Percentiles rank a stretch among this genome's conserved stretches.
These are phyloP conservation scores for Synaphobranchus kaupii DNA, from an alignment of 2,797 vertebrate genomes.

Conservation along the genomic window DNA sequence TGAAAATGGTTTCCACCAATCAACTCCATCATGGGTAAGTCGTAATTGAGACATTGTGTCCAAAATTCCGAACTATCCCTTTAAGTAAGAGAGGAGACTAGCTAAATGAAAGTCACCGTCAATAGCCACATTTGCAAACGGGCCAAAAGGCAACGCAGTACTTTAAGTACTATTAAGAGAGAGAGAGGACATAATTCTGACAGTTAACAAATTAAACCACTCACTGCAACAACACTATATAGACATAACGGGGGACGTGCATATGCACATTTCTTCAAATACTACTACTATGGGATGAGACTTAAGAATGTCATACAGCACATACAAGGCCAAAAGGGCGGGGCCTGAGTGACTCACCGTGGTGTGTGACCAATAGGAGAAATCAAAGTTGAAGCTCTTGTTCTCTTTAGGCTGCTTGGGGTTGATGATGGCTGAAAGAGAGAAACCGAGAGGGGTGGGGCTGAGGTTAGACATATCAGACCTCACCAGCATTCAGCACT, in stretches of 20 bases:
- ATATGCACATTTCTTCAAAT: neutral
- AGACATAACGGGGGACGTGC: neutral
- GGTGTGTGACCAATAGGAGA: slow-evolving; percentile 98
- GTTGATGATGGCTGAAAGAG: slow-evolving; percentile 86
- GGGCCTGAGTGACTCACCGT: slow-evolving; percentile 72
- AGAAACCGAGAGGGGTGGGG: slow-evolving; percentile 40
- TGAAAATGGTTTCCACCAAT: too few species aligned
- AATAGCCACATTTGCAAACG: too few species aligned
- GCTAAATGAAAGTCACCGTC: too few species aligned
- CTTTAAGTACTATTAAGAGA: too few species aligned
- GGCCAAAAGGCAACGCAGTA: too few species aligned
- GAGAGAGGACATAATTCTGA: neutral
- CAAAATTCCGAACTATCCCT: too few species aligned
- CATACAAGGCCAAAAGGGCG: neutral
- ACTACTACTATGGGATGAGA: neutral
- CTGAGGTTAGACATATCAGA: neutral
- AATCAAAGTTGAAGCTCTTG: slow-evolving; percentile 99
- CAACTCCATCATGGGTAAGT: too few species aligned
- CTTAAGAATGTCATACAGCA: too few species aligned
- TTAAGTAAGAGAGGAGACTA: too few species aligned
- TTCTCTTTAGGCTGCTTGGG: slow-evolving; percentile 96
- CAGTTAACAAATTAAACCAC: too few species aligned
- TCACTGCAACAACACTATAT: neutral
- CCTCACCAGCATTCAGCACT: neutral
- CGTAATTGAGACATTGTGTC: too few species aligned